Evolutionary conservation across 2,113 vertebrate genomes (phyloP), one percentile per base, ranked within the genome.

Genomic region (Sitta europaea): DNA sequence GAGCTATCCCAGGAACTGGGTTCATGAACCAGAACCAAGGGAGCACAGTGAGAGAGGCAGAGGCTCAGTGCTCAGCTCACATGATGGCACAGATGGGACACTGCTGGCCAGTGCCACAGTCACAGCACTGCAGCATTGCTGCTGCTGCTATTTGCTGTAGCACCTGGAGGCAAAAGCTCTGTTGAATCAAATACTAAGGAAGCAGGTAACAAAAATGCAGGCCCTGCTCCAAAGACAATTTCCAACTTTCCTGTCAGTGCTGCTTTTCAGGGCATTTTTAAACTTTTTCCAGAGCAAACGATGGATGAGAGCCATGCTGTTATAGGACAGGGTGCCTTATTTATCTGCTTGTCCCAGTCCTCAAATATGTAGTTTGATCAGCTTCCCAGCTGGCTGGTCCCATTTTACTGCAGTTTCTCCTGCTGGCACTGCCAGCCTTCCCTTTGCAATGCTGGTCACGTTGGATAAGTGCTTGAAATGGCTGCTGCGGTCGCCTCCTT

Each of bases 71-170:
- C 51, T 71, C 31, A 11, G 12, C 73, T 4, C 35, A 11, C 29
- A 12, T 1, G 5, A 4, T 16, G 6, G 25, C 3, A 8, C 45
- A 83, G 53, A 59, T 24, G 0, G 0, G 43, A 12, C 86, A 50
- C 14, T 36, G 67, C 42, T 45, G 76, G 33, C 33, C 43, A 58
- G 23, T 28, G 76, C 67, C 59, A 1, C 29, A 5, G 59, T 2
- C 48, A 33, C 61, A 18, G 50, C 31, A 3, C 13, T 54, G 21
- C 28, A 4, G 48, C 6, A 20, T 25, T 65, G 6, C 51, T 2
- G 5, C 57, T 78, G 61, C 53, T 4, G 4, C 5, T 12, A 16
- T 16, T 65, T 33, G 63, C 63, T 12, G 4, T 18, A n/a, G 45
- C 63, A 48, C 33, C 67, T 48, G 42, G 40, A 80, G 27, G 28